Conservation (phyloP, 2,113 vertebrate species). For the Callipepla californica region DNA sequence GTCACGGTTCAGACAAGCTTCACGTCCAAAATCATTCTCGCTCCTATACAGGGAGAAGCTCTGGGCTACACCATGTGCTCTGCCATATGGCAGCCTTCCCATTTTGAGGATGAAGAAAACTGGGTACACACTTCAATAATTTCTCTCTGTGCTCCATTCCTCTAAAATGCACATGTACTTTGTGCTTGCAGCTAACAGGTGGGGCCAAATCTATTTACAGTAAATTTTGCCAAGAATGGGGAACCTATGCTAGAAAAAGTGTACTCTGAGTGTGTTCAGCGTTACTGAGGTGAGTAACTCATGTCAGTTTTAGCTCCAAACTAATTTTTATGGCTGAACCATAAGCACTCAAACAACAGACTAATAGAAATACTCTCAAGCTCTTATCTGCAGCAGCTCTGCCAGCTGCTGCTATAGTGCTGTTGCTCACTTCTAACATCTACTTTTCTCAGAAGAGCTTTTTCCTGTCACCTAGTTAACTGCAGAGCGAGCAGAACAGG, state of each 20-base stretch:
- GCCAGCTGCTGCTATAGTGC: conserved; percentile 1
- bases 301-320: background rate
- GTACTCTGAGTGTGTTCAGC: background rate
- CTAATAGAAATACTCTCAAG: background rate
- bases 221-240: background rate
- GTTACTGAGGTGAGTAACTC: background rate
- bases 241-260: accelerated
- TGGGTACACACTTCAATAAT: background rate
- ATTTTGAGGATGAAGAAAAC: background rate
- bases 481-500: background rate
- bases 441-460: background rate
- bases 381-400: conserved; percentile 29
- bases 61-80: background rate
- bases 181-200: background rate
- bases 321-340: conserved; percentile 10
- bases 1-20: background rate
- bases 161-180: accelerated
- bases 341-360: background rate
- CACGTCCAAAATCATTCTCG: background rate
- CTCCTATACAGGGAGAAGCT: background rate
- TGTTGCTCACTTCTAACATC: background rate
- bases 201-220: background rate
- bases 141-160: background rate
- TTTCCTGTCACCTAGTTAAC: background rate
- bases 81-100: background rate